Evolutionary conservation across 1,140 invertebrate species (phyloP), one percentile per base, ranked within the genome.

Genomic region (Hetaerina americana): DNA sequence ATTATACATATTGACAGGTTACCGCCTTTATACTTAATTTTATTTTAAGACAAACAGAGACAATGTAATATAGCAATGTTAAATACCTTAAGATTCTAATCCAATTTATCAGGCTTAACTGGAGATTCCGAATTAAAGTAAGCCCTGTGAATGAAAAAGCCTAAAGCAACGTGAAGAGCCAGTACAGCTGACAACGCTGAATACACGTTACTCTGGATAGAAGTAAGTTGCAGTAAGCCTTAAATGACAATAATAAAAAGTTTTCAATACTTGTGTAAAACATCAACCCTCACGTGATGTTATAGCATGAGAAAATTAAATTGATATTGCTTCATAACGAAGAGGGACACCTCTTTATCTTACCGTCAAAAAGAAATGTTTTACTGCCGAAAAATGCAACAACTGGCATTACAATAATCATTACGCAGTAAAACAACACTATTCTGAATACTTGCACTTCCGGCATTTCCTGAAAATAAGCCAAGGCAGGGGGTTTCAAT

Each of bases 381-480:
- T 74, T 74, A 10, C 40, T 28, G 0, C 68, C 71, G 25, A 74
- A 74, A 28, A 74, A 74, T 66, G 73, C 70, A 5, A 72, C 57
- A 22, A 74, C 71, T 29, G 73, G 73, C 26, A 74, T n/a, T 26
- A 68, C 73, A 70, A 74, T 74, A 15, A 74, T 72, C 25, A 74
- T 28, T 28, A 72, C 57, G 29, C 68, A 74, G 68, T 74, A 74
- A 57, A 70, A 74, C 5, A 74, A 72, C 24, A 74, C 71, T n/a
- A 71, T 74, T 18, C 25, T 69, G 57, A 72, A 74, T 24, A 74
- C 26, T 68, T 68, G 68, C 24, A 72, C 70, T 66, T 70, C 70
- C 22, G 66, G 57, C 26, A 57, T 24, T 26, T 31, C 66, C 29
- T 68, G 66, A 8, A 73, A 73, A n/a, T 28, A 24, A 24, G n/a